Percentiles rank a stretch among this genome's conserved stretches.
Conservation (phyloP, 2,113 vertebrate species). For the Puffinus mauretanicus region DNA sequence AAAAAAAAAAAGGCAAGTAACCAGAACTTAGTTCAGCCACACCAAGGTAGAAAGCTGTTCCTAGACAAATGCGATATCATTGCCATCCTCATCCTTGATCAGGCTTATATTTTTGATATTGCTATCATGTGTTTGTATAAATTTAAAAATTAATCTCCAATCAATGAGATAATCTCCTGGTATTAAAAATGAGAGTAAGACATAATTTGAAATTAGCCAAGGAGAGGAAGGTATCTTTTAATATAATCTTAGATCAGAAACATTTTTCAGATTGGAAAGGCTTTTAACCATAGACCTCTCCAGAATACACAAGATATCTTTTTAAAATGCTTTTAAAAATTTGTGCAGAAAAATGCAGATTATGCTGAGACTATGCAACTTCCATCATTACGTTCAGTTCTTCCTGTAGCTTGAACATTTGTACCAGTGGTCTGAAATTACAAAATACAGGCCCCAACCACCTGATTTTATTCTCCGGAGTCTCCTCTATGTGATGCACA, state of each 20-base stretch:
- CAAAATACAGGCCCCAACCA: background rate
- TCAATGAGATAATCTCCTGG: too few relatives aligned
- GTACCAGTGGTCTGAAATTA: background rate
- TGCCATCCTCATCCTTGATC: too few relatives aligned
- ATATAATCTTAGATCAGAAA: background rate
- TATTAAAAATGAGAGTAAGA: background rate
- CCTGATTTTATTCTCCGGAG: background rate
- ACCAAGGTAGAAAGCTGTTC: background rate
- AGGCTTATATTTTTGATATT: background rate
- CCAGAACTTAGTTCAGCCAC: background rate
- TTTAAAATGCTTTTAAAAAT: background rate
- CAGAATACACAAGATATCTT: background rate
- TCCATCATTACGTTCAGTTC: background rate
- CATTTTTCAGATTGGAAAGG: background rate
- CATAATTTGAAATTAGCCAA: background rate
- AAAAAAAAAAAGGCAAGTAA: background rate
- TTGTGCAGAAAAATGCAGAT: background rate
- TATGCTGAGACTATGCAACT: background rate
- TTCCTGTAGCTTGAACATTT: background rate
- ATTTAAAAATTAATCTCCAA: background rate
- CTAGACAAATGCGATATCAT: accelerated
- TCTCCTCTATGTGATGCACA: background rate
- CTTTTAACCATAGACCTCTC: background rate
- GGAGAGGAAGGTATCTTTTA: background rate
- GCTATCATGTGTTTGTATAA: background rate